These are phyloP conservation scores for Hermetia illucens DNA, from an alignment of 1,140 invertebrate species.

Conservation along the genomic window DNA sequence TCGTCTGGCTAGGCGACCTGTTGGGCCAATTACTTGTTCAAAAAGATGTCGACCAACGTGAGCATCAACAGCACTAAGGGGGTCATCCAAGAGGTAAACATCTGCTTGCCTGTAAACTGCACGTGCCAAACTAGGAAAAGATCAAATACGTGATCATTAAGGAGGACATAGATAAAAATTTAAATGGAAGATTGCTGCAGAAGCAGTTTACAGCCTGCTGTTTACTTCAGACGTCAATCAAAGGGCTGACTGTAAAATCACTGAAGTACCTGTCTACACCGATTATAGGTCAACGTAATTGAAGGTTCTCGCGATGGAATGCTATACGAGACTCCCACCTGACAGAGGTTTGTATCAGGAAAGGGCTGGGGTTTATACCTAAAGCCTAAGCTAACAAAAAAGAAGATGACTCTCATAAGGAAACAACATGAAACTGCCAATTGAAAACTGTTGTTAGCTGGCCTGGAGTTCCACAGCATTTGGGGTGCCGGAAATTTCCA, in stretches of 20 bases:
- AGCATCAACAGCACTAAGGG: constrained; percentile 43
- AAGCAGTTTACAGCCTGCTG: neutral
- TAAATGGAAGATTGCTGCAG: neutral
- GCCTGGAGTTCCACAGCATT: no score
- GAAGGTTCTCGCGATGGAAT: constrained; percentile 1
- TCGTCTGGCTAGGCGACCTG: constrained; percentile 31
- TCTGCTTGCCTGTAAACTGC: constrained; percentile 38
- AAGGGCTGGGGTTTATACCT: constrained; percentile 68
- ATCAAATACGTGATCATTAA: neutral
- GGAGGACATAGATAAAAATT: neutral
- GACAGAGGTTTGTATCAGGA: constrained; percentile 52
- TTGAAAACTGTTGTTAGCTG: no score
- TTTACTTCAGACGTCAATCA: neutral
- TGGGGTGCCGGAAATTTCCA: no score
- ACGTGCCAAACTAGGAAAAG: constrained; percentile 37
- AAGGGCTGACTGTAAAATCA: neutral
- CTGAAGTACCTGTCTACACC: neutral
- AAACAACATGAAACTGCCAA: no score
- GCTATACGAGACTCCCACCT: constrained; percentile 37
- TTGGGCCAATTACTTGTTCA: constrained; percentile 33
- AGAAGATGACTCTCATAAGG: no score
- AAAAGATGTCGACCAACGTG: constrained; percentile 37
- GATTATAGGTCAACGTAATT: neutral
- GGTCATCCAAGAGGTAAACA: constrained; percentile 55
- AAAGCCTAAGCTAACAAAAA: no score